phyloP scores from a whole-genome alignment of 2,888 invertebrate species.

The Andrena fulva region DNA sequence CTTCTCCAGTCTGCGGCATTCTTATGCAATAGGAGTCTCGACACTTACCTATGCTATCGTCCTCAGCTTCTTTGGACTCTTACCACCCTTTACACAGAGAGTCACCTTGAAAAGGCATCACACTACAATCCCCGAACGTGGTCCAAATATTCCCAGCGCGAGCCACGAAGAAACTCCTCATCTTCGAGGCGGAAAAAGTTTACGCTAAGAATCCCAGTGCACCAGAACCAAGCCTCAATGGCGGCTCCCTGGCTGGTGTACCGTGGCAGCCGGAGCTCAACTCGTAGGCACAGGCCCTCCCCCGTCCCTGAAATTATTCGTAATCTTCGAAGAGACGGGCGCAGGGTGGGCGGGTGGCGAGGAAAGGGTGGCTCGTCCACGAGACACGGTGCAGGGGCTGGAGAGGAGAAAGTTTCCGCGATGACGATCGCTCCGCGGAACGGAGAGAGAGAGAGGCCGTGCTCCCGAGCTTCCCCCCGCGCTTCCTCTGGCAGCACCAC shows the following conservation, averaged over 20 bases:
- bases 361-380: not conserved
- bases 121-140: not conserved
- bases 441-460: slow-evolving; percentile 20
- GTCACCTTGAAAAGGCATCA: no score
- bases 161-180: not conserved
- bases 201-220: slow-evolving; percentile 1
- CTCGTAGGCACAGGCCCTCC: not conserved
- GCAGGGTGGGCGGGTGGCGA: not conserved
- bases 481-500: slow-evolving; percentile 30
- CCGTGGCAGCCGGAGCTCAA: slow-evolving; percentile 20
- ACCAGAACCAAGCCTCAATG: slow-evolving; percentile 3
- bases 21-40: no score
- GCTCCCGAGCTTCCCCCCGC: slow-evolving; percentile 32
- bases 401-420: slow-evolving; percentile 22
- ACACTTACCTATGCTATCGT: no score
- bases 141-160: not conserved
- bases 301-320: slow-evolving; percentile 59
- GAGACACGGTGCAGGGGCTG: not conserved
- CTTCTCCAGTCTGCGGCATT: no score
- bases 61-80: no score
- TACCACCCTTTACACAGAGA: no score
- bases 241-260: slow-evolving; percentile 4
- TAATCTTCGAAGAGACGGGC: slow-evolving; percentile 53
- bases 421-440: slow-evolving; percentile 41
- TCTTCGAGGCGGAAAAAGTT: not conserved